A percentile compares a stretch with the other conserved stretches of the same genome.
Evolutionary conservation across 1,140 invertebrate genomes (phyloP).

Genomic region (Drosophila punjabiensis): DNA sequence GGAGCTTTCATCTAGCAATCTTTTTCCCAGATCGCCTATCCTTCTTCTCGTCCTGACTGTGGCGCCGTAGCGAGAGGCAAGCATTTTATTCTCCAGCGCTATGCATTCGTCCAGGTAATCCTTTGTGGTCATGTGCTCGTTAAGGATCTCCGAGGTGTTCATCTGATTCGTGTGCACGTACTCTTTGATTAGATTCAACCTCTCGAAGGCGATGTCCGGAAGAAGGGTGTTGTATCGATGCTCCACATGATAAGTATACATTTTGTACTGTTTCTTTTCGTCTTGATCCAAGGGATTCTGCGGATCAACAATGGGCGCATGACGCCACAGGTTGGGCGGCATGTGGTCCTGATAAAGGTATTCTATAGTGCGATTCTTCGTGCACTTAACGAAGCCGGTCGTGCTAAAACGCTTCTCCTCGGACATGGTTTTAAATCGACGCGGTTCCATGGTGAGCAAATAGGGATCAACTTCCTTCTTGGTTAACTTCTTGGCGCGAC

Average conservation of each 20-base stretch:
- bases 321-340: constrained; percentile 64
- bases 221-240: constrained; percentile 80
- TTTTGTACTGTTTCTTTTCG: constrained; percentile 78
- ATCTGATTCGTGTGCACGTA: constrained; percentile 66
- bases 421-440: constrained; percentile 62
- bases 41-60: constrained; percentile 13
- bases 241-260: constrained; percentile 79
- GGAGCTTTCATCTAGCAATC: background rate
- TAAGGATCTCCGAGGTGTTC: constrained; percentile 42
- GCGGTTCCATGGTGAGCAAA: constrained; percentile 53
- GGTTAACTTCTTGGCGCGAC: constrained; percentile 57
- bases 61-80: constrained; percentile 66
- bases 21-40: constrained; percentile 15
- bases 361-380: constrained; percentile 53
- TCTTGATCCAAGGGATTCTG: constrained; percentile 72
- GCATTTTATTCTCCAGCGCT: constrained; percentile 72
- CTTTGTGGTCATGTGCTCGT: constrained; percentile 55
- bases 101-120: constrained; percentile 73
- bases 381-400: constrained; percentile 50
- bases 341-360: constrained; percentile 73
- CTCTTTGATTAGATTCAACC: constrained; percentile 78
- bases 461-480: constrained; percentile 67
- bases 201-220: constrained; percentile 75
- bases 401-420: constrained; percentile 67
- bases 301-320: constrained; percentile 68